These are phyloP conservation scores for Nothocercus nigrocapillus DNA, from an alignment of 2,113 vertebrate genomes.

Conservation along the genomic window DNA sequence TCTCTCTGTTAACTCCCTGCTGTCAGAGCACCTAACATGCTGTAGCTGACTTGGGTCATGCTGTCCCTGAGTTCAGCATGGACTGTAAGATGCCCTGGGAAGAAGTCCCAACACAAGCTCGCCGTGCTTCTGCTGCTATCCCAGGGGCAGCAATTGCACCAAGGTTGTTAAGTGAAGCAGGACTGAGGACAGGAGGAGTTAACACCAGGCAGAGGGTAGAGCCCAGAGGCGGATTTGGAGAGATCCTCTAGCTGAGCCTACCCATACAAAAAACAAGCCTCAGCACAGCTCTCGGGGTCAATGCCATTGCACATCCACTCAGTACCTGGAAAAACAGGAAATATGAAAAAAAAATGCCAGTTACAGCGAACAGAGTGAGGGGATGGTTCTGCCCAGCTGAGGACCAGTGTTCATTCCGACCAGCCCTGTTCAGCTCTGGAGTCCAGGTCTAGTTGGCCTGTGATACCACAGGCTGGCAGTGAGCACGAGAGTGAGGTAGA, in stretches of 20 bases:
- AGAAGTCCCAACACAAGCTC: background rate
- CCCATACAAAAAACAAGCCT: background rate
- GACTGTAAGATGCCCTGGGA: background rate
- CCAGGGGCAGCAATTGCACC: background rate
- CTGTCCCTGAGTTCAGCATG: background rate
- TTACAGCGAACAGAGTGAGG: background rate
- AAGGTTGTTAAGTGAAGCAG: background rate
- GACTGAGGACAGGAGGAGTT: background rate
- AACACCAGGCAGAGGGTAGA: background rate
- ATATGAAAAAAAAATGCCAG: background rate
- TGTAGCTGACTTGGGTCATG: background rate
- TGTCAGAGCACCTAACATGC: background rate
- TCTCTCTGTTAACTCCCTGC: background rate
- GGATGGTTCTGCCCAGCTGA: background rate
- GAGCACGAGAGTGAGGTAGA: background rate
- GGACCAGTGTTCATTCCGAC: background rate
- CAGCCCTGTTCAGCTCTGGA: background rate
- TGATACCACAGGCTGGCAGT: background rate
- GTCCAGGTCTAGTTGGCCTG: background rate
- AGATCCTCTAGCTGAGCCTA: background rate
- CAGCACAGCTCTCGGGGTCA: no score
- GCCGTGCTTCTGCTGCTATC: rapidly evolving
- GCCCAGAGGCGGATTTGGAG: background rate
- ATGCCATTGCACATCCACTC: background rate
- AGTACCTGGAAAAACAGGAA: background rate